These are phyloP conservation scores for Xestobium rufovillosum DNA, from an alignment of 2,888 invertebrate species.

Conservation along the genomic window DNA sequence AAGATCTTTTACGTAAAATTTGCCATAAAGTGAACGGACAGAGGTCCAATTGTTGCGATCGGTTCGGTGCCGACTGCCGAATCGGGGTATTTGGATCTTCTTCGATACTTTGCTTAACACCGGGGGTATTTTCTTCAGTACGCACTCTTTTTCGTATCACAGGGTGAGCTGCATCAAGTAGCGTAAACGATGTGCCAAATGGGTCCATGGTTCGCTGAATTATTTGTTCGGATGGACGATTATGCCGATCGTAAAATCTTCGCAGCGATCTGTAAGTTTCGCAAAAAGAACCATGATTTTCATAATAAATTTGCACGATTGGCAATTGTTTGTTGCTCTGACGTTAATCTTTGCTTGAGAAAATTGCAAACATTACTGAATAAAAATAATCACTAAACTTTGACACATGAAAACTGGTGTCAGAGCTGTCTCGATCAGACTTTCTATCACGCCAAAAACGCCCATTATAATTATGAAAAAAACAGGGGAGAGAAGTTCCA, in stretches of 20 bases:
- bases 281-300: conserved; percentile 24
- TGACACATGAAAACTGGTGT: too few species aligned
- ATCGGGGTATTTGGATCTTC: conserved; percentile 1
- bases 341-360: conserved; percentile 20
- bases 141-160: too few species aligned
- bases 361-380: conserved; percentile 20
- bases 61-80: not conserved
- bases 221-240: conserved; percentile 23
- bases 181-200: conserved; percentile 27
- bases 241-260: conserved; percentile 26
- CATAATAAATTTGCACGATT: conserved; percentile 27
- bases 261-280: conserved; percentile 25
- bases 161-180: too few species aligned
- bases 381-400: conserved; percentile 19
- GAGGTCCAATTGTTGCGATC: too few species aligned
- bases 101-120: conserved; percentile 1
- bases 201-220: conserved; percentile 27
- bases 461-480: too few species aligned
- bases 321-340: conserved; percentile 21
- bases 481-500: too few species aligned
- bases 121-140: conserved; percentile 11
- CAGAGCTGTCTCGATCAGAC: too few species aligned
- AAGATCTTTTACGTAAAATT: too few species aligned
- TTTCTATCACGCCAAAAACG: too few species aligned
- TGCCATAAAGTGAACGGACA: conserved; percentile 1